Evolutionary conservation across 2,797 vertebrate species (phyloP), one percentile per base, ranked within the genome.

Genomic region (Hypotaenidia philippensis): DNA sequence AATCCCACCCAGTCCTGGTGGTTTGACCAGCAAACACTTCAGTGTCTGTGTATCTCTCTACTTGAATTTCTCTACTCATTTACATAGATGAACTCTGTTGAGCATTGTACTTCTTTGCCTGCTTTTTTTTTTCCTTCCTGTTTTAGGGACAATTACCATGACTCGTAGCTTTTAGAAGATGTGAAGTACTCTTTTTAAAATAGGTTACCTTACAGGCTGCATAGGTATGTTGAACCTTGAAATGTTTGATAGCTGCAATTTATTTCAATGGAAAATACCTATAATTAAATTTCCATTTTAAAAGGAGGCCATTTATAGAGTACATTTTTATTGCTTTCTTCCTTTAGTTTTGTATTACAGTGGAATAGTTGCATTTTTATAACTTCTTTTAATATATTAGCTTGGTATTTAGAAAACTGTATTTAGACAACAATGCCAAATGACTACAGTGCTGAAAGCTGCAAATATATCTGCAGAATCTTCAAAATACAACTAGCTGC

Each of bases 321-420:
- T 36, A 69, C 36, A 6, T 57, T 94, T 86, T 92, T 65, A 50
- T 78, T 86, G 34, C 34, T 71, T 61, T 81, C 15, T 60, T 86
- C 29, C 53, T 90, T 88, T 38, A 69, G 19, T 87, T 89, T 92
- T 89, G 22, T 34, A 59, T 92, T 87, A 82, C 81, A 79, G 59
- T 91, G 44, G 36, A 89, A 50, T 22, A 78, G 34, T 79, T 90
- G 12, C 5, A 21, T 75, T 94, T 90, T 80, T 40, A 60, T 41
- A 5, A 40, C 1, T 3, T 69, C 17, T 74, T 79, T 38, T 80
- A 70, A 60, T 83, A 27, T 3, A 45, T 74, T 77, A 34, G 7
- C 11, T 32, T 93, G 71, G 9, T 69, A 60, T 75, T 82, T 69
- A 16, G 34, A 41, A 56, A 74, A 36, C 18, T 4, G 0, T 41